Evolutionary conservation across 2,113 vertebrate species (phyloP), one percentile per base, ranked within the genome.

Genomic region (Theristicus caerulescens): DNA sequence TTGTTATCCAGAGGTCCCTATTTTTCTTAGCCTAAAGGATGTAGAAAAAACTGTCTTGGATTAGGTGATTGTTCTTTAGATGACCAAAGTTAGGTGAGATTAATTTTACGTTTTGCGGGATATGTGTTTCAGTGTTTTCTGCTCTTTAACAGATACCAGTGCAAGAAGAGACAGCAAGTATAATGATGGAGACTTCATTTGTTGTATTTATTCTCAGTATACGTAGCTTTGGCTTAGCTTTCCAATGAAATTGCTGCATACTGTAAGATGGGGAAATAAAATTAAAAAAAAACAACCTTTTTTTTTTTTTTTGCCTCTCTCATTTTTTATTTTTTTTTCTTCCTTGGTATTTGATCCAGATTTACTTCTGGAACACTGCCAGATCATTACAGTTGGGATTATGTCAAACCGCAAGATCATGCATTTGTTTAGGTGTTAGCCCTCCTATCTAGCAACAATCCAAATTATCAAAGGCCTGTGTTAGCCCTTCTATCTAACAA

Each of bases 301-400:
- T 54, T 64, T 32, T 24, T 2, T 38, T n/a, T n/a, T n/a, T n/a
- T n/a, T n/a, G n/a, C 3, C 6, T 4, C 10, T 20, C 1, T 20
- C 12, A 57, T 46, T 25, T 11, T 11, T 17, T 8, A 11, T 10
- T 38, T 38, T 3, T 57, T 58, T 61, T 82, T 42, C 26, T 74
- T 49, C 31, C 18, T 65, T 71, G 20, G 2, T 62, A 11, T 90
- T 90, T 90, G 47, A 85, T 90, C 14, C 25, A 73, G 11, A 74
- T 64, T 90, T 3, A n/a, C 11, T 85, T 88, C 40, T 72, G 58
- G 36, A 80, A 82, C 7, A 11, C 25, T 93, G 19, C 12, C 49
- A 49, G 11, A 17, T 64, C 10, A 31, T 57, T 83, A 44, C 36
- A 58, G 10, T 21, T 86, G n/a, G 17, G 55, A 47, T 80, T 58